Percentiles rank a stretch among this genome's conserved stretches.
These are phyloP conservation scores for Cladorhizidae sp. DNA, from an alignment of 37 sponge, comb jelly and placozoan genomes.

Conservation along the genomic window DNA sequence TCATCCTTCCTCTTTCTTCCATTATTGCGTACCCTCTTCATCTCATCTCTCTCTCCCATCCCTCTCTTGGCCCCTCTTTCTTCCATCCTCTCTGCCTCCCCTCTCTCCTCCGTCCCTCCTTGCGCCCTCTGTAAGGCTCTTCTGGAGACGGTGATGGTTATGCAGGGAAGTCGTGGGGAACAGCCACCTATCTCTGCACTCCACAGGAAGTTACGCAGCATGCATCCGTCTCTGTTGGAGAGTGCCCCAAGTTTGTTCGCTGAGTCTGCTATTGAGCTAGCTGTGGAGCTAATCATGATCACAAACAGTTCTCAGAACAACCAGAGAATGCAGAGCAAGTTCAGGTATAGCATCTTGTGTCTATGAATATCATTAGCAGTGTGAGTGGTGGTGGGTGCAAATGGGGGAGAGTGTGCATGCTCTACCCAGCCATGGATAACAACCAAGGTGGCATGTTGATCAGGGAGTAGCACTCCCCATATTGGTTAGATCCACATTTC, in stretches of 20 bases:
- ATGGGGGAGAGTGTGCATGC: too few relatives aligned
- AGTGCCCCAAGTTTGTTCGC: conserved; percentile 31
- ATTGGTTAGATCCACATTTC: too few relatives aligned
- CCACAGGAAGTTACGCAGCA: neutral
- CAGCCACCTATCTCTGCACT: neutral
- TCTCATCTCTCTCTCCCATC: too few relatives aligned
- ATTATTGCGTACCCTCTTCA: too few relatives aligned
- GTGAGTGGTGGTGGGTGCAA: too few relatives aligned
- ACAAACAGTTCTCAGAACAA: neutral
- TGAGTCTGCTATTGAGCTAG: conserved; percentile 14
- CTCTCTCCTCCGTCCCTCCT: too few relatives aligned
- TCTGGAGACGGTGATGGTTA: conserved; percentile 24
- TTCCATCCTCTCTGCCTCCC: too few relatives aligned
- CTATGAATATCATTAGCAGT: too few relatives aligned
- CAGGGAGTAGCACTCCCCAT: too few relatives aligned
- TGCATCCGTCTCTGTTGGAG: conserved; percentile 11
- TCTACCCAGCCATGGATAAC: too few relatives aligned
- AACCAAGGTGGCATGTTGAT: neutral
- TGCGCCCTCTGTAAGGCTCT: conserved; percentile 25
- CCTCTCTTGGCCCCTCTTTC: too few relatives aligned
- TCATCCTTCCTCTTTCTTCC: too few relatives aligned
- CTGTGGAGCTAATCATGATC: conserved; percentile 31
- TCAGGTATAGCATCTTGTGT: conserved; percentile 2
- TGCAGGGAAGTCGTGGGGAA: neutral
- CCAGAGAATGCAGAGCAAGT: conserved; percentile 4